These are phyloP conservation scores for Mus pahari DNA, from an alignment of 2,113 vertebrate genomes.

Conservation along the genomic window DNA sequence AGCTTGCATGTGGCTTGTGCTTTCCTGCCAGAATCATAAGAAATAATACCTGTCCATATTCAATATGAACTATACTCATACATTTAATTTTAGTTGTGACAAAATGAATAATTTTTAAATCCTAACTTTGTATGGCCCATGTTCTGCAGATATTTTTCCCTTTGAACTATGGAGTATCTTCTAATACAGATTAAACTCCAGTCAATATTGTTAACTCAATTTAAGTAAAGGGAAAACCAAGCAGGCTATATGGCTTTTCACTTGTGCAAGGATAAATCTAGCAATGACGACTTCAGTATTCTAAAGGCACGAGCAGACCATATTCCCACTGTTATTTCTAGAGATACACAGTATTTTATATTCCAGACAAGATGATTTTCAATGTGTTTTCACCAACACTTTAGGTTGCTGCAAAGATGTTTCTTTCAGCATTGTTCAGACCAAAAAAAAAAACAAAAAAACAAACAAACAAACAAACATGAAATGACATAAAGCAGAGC, in stretches of 20 bases:
- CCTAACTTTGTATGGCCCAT: background rate
- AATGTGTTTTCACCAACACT: background rate
- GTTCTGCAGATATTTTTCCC: background rate
- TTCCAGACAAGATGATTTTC: background rate
- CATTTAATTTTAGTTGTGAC: background rate
- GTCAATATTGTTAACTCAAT: background rate
- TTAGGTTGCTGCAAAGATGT: background rate
- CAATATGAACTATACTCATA: background rate
- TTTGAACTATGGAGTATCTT: slow-evolving; percentile 15
- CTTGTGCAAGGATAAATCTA: background rate
- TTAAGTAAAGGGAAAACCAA: slow-evolving; percentile 28
- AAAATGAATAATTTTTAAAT: background rate
- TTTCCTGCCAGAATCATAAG: background rate
- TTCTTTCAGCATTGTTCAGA: background rate
- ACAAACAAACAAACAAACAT: background rate
- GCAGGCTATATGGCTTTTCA: background rate
- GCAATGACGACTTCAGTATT: background rate
- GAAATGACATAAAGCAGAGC: background rate
- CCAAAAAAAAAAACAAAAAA: background rate
- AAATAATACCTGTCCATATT: background rate
- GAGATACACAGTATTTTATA: background rate
- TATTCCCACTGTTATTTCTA: background rate
- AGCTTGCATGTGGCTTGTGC: background rate
- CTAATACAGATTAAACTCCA: background rate
- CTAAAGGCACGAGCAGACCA: background rate